Evolutionary conservation across 1,140 invertebrate genomes (phyloP), one percentile per base, ranked within the genome.

Genomic region (Conus betulinus): DNA sequence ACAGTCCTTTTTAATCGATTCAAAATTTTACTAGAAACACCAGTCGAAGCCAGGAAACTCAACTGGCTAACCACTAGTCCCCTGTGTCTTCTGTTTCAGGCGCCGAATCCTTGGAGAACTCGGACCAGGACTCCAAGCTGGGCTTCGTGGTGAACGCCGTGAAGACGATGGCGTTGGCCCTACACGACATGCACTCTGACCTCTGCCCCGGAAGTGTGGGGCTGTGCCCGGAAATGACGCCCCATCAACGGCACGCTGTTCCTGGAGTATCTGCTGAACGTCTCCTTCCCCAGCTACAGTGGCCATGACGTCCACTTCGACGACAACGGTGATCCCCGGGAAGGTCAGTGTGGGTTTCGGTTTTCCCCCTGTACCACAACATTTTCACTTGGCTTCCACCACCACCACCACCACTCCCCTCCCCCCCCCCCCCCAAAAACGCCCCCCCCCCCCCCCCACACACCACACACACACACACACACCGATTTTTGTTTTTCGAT

Each of bases 281-380:
- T 98, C 3, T 97, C 97, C 8, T 98, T 98, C 94, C 95, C 95
- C 15, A 97, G 97, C 93, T 96, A 96, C 86, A 96, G 95, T 84
- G 97, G 93, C 25, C 95, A 98, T 91, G 95, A 96, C 39, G 97
- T 98, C 15, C 96, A 97, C 91, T 98, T 98, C 93, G 97, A 98
- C 94, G 95, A 96, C 84, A 97, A 97, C 93, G 98, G 98, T 15
- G 98, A 98, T 95, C 97, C 98, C 97, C 98, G 55, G 97, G 97
- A 83, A 97, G 97, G 97, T 97, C 93, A 95, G 95, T 55, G 6
- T 7, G 17, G 17, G 8, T 52, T 27, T 78, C 27, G 8, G 15
- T 74, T 27, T 79, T n/a, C 52, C 52, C 27, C 51, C 23, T 79
- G 51, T 57, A 20, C 53, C 51, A 39, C 63, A 8, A 15, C 51